Evolutionary conservation across 2,888 invertebrate species (phyloP), one percentile per base, ranked within the genome.

Genomic region (Phrixothrix hirtus): DNA sequence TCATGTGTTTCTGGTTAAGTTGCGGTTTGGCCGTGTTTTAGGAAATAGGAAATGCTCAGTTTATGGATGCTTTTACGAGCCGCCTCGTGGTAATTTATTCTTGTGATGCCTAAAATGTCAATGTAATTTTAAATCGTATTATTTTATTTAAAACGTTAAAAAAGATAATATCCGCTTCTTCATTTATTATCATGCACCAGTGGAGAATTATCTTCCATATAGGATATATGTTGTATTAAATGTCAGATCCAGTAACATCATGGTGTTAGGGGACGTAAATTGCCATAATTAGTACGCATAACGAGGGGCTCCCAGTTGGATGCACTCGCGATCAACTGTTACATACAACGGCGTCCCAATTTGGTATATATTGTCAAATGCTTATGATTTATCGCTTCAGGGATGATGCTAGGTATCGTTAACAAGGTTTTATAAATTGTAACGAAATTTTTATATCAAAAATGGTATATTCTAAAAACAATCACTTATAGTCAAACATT

Each of bases 1-100:
- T 59, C 60, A 61, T 46, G 45, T 61, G 61, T 59, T 61, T 57
- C 55, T 58, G 61, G 57, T 61, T 61, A 58, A 27, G 42, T 58
- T 58, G 60, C 48, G 60, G 60, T 46, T 29, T 17, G 47, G 47
- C 38, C 42, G 16, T 31, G 42, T 42, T 48, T 58, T 48, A 55
- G 54, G 57, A 58, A 58, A 58, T 52, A 50, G 56, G 56, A 58
- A 58, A 52, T 53, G 47, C 48, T 52, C 46, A 44, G 47, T 53
- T 53, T 55, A 57, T 37, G 48, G 39, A 48, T 48, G 51, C 52
- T 37, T 59, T 59, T 59, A 59, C 45, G 57, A 51, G 44, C 54
- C 39, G 29, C 39, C 30, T 14, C 29, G 29, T 16, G 30, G 27
- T 30, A 41, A 38, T 38, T 38, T 38, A 25, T 38, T 38, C 26